Percentiles rank a stretch among this genome's conserved stretches.
phyloP scores from a whole-genome alignment of 2,888 invertebrate species.

The Stenurella melanura region DNA sequence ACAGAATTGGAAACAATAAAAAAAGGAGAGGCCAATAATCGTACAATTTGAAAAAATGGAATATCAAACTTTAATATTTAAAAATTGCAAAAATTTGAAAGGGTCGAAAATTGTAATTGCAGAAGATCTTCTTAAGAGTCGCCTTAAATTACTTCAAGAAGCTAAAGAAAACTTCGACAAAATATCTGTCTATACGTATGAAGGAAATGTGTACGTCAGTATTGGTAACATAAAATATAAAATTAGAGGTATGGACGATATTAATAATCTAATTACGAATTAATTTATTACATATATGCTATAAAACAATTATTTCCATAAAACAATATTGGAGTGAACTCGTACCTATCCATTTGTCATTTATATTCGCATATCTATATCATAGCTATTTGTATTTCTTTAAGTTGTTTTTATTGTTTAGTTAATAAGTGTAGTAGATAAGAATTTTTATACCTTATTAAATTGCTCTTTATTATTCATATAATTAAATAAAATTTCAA shows the following conservation, averaged over 20 bases:
- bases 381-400: too few relatives aligned
- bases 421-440: too few relatives aligned
- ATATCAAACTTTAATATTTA: not conserved
- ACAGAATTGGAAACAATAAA: not conserved
- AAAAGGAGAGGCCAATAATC: not conserved
- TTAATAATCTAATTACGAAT: not conserved
- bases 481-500: too few relatives aligned
- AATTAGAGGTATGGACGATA: not conserved
- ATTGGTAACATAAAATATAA: not conserved
- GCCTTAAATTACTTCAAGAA: not conserved
- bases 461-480: too few relatives aligned
- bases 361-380: too few relatives aligned
- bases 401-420: too few relatives aligned
- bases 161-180: not conserved
- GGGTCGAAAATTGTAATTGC: not conserved
- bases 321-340: not conserved
- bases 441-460: too few relatives aligned
- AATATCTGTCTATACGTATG: not conserved
- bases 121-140: not conserved
- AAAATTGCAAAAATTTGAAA: not conserved
- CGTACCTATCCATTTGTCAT: too few relatives aligned
- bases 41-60: not conserved
- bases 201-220: not conserved
- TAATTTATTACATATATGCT: not conserved
- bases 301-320: not conserved